Conservation (phyloP, 2,888 invertebrate species). For the Cheilosia scutellata region DNA sequence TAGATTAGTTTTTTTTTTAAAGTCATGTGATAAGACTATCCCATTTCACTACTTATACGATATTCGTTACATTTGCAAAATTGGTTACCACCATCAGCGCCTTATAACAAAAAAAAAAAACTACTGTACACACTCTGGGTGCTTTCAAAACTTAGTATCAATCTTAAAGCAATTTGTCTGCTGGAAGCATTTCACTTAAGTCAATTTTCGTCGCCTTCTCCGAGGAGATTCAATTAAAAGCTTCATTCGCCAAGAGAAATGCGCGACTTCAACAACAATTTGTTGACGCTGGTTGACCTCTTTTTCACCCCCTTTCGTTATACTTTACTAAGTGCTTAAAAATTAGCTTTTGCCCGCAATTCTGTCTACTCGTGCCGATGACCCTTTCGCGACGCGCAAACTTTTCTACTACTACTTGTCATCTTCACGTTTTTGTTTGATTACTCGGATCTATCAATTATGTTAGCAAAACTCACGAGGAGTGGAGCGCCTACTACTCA, state of each 20-base stretch:
- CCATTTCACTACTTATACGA: neutral
- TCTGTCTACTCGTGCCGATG: constrained; percentile 9
- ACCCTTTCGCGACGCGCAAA: neutral
- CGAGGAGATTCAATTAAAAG: constrained; percentile 57
- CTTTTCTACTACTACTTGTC: neutral
- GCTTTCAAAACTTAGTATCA: constrained; percentile 21
- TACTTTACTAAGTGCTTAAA: constrained; percentile 23
- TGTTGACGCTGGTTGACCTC: constrained; percentile 46
- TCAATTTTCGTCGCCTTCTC: constrained; percentile 36
- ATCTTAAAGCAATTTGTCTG: constrained; percentile 61
- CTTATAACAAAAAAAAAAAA: too few species aligned
- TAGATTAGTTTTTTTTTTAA: constrained; percentile 14
- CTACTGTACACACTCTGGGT: too few species aligned
- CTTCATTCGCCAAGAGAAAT: constrained; percentile 42
- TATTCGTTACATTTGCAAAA: constrained; percentile 28
- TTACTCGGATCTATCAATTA: constrained; percentile 16
- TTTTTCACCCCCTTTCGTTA: constrained; percentile 20
- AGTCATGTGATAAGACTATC: neutral
- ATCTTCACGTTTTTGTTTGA: constrained; percentile 24
- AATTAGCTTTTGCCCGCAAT: constrained; percentile 43
- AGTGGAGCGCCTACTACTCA: neutral
- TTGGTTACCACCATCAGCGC: constrained; percentile 8
- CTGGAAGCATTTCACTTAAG: constrained; percentile 64
- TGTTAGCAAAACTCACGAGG: neutral
- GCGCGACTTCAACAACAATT: constrained; percentile 14